phyloP scores from a whole-genome alignment of 2,888 invertebrate genomes.

The Torymus texanus region DNA sequence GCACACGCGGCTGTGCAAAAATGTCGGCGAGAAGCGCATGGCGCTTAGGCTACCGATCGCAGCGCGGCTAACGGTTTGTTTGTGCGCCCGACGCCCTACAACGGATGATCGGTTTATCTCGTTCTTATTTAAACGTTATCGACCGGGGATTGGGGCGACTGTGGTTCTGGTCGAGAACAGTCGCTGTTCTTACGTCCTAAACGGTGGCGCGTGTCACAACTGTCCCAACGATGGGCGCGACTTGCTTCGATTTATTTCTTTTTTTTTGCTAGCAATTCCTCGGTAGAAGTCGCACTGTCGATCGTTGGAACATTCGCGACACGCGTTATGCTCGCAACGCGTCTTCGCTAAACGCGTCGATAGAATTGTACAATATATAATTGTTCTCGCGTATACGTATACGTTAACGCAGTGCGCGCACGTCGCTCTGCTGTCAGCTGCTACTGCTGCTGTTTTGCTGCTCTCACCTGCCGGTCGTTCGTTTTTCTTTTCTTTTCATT shows the following conservation, averaged over 20 bases:
- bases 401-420: slow-evolving; percentile 29
- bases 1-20: neutral
- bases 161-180: neutral
- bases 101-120: no score
- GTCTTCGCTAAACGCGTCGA: no score
- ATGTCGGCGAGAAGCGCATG: no score
- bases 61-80: no score
- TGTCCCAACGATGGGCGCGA: no score
- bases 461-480: slow-evolving; percentile 16
- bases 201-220: slow-evolving; percentile 59
- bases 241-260: no score
- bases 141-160: neutral
- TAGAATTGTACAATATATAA: neutral
- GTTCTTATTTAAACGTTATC: no score
- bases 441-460: slow-evolving; percentile 10
- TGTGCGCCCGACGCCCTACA: no score
- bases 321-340: neutral
- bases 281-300: no score
- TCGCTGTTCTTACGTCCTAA: neutral
- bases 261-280: no score
- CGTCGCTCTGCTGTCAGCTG: slow-evolving; percentile 8
- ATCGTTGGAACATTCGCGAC: slow-evolving; percentile 19
- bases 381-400: slow-evolving; percentile 31
- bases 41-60: no score
- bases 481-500: no score